Conservation (phyloP, 2,113 vertebrate species). For the Sylvietta virens region DNA sequence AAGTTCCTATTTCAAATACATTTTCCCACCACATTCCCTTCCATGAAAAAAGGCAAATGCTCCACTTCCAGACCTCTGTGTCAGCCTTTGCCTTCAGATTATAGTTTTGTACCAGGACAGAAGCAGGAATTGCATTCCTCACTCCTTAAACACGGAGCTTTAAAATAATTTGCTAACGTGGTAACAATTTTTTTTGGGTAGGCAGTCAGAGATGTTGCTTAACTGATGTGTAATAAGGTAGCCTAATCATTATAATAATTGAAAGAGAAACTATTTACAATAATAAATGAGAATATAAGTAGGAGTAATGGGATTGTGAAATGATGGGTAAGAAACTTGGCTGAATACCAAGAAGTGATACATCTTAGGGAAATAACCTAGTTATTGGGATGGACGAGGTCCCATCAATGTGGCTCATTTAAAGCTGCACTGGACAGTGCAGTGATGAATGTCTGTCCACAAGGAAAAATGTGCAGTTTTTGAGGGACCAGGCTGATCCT, state of each 20-base stretch:
- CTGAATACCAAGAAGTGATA: slow-evolving; percentile 26
- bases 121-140: background rate
- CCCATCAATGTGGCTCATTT: background rate
- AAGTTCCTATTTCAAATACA: background rate
- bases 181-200: background rate
- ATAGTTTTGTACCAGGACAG: background rate
- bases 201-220: background rate
- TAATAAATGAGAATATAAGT: slow-evolving; percentile 57
- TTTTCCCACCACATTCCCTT: background rate
- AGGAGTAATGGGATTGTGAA: slow-evolving; percentile 45
- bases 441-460: background rate
- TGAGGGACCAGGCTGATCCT: background rate
- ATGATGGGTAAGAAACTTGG: slow-evolving; percentile 47
- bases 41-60: background rate
- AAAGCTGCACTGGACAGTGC: background rate
- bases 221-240: slow-evolving; percentile 21
- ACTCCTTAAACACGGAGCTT: background rate
- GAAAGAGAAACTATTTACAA: slow-evolving; percentile 62
- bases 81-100: background rate
- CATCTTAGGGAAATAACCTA: slow-evolving; percentile 27
- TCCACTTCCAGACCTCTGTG: background rate
- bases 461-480: background rate
- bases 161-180: background rate
- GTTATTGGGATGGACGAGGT: background rate
- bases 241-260: slow-evolving; percentile 43